These are phyloP conservation scores for Ochlodes sylvanus DNA, from an alignment of 2,888 invertebrate species.

Conservation along the genomic window DNA sequence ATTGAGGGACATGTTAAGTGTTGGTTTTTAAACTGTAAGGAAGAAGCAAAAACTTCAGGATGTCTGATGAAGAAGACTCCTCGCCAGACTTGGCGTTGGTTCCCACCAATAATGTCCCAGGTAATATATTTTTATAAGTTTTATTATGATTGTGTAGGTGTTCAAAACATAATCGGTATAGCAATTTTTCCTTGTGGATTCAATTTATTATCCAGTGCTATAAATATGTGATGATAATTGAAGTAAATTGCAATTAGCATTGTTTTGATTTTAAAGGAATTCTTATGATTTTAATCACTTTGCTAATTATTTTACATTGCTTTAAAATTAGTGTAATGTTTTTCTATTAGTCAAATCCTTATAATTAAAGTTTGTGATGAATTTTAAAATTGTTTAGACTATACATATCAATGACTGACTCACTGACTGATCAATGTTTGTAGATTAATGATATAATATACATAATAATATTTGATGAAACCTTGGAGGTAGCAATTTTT, in stretches of 20 bases:
- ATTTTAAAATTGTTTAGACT: too few species aligned
- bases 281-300: too few species aligned
- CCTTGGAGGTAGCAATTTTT: too few species aligned
- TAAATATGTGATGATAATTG: neutral
- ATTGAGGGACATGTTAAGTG: constrained; percentile 57
- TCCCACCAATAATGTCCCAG: constrained; percentile 76
- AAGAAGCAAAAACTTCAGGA: constrained; percentile 50
- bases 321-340: too few species aligned
- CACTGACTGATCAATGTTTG: too few species aligned
- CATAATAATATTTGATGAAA: too few species aligned
- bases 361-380: too few species aligned
- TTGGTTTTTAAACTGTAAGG: constrained; percentile 43
- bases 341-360: too few species aligned
- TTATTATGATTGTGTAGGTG: neutral
- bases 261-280: neutral
- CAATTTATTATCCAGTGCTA: neutral
- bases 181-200: neutral
- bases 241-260: neutral
- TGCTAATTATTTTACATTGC: too few species aligned
- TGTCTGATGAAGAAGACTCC: constrained; percentile 82
- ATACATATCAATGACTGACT: too few species aligned
- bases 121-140: constrained; percentile 52
- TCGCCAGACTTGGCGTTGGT: constrained; percentile 74
- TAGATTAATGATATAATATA: too few species aligned
- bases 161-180: neutral